Percentiles rank a stretch among this genome's conserved stretches.
Evolutionary conservation across 2,797 vertebrate genomes (phyloP).

Genomic region (Gymnoscopelus microlampas): DNA sequence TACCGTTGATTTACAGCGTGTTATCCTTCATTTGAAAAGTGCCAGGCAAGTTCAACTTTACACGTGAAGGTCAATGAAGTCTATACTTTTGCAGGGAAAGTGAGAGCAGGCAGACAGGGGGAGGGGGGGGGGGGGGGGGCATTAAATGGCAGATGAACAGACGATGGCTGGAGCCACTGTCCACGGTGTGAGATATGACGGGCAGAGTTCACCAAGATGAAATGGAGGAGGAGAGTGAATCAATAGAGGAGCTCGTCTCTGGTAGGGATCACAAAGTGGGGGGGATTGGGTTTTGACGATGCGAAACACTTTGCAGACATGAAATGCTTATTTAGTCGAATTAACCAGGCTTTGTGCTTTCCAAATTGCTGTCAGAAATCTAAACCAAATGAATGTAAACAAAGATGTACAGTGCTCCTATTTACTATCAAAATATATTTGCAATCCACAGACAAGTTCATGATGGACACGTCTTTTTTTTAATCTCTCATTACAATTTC

Average conservation of each 20-base stretch:
- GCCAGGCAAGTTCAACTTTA: constrained; percentile 52
- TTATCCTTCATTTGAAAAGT: constrained; percentile 41
- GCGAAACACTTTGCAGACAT: too few species aligned
- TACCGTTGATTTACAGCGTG: constrained; percentile 45
- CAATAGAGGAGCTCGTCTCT: constrained; percentile 44
- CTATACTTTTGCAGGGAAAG: constrained; percentile 48
- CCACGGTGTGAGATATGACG: constrained; percentile 49
- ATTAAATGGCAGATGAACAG: constrained; percentile 53
- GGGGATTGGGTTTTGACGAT: too few species aligned
- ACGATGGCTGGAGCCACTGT: constrained; percentile 63
- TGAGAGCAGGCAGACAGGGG: constrained; percentile 34
- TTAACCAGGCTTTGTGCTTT: too few species aligned
- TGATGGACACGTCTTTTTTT: too few species aligned
- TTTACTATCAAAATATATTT: too few species aligned
- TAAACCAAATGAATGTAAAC: too few species aligned
- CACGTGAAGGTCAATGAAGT: constrained; percentile 46
- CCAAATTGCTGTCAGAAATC: too few species aligned
- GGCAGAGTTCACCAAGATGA: constrained; percentile 30
- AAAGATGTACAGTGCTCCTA: too few species aligned
- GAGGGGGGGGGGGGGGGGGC: constrained; percentile 18
- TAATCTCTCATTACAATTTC: too few species aligned
- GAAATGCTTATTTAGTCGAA: too few species aligned
- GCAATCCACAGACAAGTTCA: too few species aligned
- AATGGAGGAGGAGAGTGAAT: constrained; percentile 45
- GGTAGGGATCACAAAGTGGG: background rate